phyloP scores from a whole-genome alignment of 2,113 vertebrate species.

The Lamprologus speciosus region DNA sequence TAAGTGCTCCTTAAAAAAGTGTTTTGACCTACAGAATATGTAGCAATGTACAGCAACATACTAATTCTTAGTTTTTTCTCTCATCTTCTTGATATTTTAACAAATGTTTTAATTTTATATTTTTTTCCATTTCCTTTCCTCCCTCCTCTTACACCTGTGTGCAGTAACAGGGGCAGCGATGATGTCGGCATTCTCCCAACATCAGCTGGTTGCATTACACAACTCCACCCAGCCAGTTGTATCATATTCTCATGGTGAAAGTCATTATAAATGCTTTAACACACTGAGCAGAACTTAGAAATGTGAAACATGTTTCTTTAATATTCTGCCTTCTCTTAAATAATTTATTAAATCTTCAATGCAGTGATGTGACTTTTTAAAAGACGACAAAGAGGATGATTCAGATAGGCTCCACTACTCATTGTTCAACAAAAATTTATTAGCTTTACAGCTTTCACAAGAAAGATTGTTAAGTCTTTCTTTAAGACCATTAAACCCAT shows the following conservation, averaged over 20 bases:
- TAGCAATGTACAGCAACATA: background rate
- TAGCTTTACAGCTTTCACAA: background rate
- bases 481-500: background rate
- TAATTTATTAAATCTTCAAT: background rate
- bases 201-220: background rate
- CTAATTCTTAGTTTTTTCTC: background rate
- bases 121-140: background rate
- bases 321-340: background rate
- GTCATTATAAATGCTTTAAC: background rate
- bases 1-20: background rate
- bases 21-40: background rate
- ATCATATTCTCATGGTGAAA: background rate
- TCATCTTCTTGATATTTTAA: background rate
- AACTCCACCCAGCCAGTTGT: background rate
- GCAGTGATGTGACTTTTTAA: background rate
- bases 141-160: background rate
- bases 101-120: background rate
- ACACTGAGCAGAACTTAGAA: background rate
- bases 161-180: background rate
- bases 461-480: background rate
- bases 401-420: constrained; percentile 50
- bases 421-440: constrained; percentile 10
- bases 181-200: background rate
- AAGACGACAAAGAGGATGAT: background rate
- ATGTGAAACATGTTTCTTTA: background rate